Percentiles rank a stretch among this genome's conserved stretches.
Conservation (phyloP, 2,888 invertebrate species). For the Sabatieria punctata region DNA sequence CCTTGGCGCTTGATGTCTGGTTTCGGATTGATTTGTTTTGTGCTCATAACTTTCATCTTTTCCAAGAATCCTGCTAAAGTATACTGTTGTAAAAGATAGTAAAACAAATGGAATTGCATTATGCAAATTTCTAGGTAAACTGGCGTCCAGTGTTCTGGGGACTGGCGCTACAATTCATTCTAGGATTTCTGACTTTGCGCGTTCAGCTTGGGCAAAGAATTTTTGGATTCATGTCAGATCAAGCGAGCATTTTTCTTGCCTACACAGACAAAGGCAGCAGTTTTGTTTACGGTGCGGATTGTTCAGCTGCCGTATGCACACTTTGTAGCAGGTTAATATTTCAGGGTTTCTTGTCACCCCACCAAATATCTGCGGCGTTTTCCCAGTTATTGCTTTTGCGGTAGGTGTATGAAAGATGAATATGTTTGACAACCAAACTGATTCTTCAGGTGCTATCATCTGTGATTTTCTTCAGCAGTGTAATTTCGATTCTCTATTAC, state of each 20-base stretch:
- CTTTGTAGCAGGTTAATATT: too few species aligned
- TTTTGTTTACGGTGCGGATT: slow-evolving; percentile 60
- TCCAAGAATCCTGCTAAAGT: slow-evolving; percentile 5
- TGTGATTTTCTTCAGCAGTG: slow-evolving; percentile 77
- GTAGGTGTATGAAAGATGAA: too few species aligned
- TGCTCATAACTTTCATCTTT: neutral
- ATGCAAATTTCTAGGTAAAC: slow-evolving; percentile 32
- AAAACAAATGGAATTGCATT: neutral
- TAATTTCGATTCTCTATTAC: slow-evolving; percentile 70
- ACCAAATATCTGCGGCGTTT: slow-evolving; percentile 16
- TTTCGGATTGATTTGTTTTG: neutral
- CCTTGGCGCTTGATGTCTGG: neutral
- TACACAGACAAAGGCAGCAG: slow-evolving; percentile 57
- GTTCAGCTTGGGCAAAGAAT: slow-evolving; percentile 42
- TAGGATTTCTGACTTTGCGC: slow-evolving; percentile 65
- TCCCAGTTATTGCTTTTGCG: slow-evolving; percentile 59
- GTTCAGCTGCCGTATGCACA: too few species aligned
- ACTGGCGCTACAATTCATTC: slow-evolving; percentile 57
- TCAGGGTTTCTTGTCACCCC: slow-evolving; percentile 1
- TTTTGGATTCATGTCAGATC: slow-evolving; percentile 49
- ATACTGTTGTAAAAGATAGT: neutral
- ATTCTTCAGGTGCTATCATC: slow-evolving; percentile 64
- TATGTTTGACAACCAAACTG: slow-evolving; percentile 46
- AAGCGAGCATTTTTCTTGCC: slow-evolving; percentile 54
- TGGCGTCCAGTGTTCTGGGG: slow-evolving; percentile 66